Percentiles rank a stretch among this genome's conserved stretches.
phyloP scores from a whole-genome alignment of 2,113 vertebrate species.

The Corvus moneduloides region DNA sequence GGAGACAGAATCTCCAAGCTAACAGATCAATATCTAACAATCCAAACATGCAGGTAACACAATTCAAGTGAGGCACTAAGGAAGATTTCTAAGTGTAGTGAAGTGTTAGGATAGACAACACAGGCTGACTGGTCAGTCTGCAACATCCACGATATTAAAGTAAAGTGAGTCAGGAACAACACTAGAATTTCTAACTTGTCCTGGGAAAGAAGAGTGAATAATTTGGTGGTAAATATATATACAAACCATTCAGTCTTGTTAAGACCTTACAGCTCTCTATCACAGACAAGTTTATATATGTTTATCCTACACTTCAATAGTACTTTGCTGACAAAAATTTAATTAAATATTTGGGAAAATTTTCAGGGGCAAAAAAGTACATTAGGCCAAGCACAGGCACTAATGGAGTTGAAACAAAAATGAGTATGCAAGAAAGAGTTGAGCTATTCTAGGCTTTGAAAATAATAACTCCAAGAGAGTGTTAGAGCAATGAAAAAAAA shows the following conservation, averaged over 20 bases:
- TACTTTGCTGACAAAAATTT: background rate
- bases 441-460: background rate
- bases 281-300: background rate
- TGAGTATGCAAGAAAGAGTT: background rate
- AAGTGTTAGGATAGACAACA: background rate
- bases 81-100: background rate
- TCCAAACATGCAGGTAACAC: background rate
- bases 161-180: background rate
- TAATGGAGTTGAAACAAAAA: background rate
- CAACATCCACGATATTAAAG: background rate
- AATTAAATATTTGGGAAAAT: background rate
- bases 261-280: background rate
- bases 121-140: background rate
- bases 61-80: background rate
- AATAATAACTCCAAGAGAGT: rapidly evolving
- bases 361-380: background rate
- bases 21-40: background rate
- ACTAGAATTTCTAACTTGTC: background rate
- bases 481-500: background rate
- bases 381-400: background rate
- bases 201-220: background rate
- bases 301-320: background rate
- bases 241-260: background rate
- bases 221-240: background rate
- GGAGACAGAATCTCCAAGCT: background rate